phyloP scores from a whole-genome alignment of 2,113 vertebrate genomes.

The Stegastes partitus region DNA sequence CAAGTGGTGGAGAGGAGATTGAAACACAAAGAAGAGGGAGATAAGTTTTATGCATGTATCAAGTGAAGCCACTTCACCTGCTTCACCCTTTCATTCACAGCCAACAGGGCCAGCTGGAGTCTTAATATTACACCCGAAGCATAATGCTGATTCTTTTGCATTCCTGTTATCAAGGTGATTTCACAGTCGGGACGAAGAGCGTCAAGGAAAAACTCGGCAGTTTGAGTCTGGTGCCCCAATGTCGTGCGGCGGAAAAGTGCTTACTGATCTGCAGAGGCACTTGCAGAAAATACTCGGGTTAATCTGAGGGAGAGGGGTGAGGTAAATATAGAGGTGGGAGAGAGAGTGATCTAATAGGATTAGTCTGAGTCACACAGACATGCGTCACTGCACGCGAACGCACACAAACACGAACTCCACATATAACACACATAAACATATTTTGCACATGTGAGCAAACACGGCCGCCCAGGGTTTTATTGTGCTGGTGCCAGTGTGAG shows the following conservation, averaged over 20 bases:
- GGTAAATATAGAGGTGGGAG: constrained; percentile 75
- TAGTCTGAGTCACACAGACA: constrained; percentile 73
- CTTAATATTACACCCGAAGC: constrained; percentile 6
- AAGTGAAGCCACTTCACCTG: constrained; percentile 16
- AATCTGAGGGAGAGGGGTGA: constrained; percentile 68
- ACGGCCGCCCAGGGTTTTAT: not conserved
- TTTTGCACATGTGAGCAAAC: constrained; percentile 2
- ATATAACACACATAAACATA: constrained; percentile 15
- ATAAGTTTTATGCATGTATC: not conserved
- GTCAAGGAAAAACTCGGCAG: constrained; percentile 42
- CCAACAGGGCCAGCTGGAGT: not conserved
- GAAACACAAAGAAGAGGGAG: not conserved
- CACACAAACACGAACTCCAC: not conserved
- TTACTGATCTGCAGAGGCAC: constrained; percentile 64
- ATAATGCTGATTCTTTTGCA: constrained; percentile 38
- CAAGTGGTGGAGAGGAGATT: constrained; percentile 10
- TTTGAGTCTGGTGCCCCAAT: constrained; percentile 36
- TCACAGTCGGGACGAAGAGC: constrained; percentile 23
- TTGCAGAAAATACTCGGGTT: constrained; percentile 62
- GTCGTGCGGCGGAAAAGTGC: constrained; percentile 47
- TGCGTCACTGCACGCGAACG: constrained; percentile 47
- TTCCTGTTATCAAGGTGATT: constrained; percentile 32
- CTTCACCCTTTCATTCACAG: constrained; percentile 1
- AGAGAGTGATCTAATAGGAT: constrained; percentile 73
- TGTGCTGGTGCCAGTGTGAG: not conserved